Percentiles rank a stretch among this genome's conserved stretches.
phyloP scores from a whole-genome alignment of 1,140 invertebrate genomes.

The Temnothorax longispinosus region DNA sequence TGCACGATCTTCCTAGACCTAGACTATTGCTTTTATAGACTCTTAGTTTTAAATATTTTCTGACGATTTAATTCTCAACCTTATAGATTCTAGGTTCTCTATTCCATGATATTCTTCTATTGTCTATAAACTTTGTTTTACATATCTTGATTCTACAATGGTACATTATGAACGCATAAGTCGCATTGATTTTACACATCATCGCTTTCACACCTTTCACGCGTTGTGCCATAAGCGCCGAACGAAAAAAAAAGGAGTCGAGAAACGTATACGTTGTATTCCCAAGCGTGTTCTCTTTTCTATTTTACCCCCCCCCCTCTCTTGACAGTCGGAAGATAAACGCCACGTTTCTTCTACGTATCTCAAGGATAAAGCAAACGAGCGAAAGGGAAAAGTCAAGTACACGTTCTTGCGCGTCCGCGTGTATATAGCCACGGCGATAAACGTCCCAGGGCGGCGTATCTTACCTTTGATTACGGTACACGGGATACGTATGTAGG shows the following conservation, averaged over 20 bases:
- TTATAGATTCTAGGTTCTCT: neutral
- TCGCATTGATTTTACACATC: neutral
- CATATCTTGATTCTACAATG: neutral
- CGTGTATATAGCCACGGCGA: conserved; percentile 27
- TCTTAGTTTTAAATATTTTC: neutral
- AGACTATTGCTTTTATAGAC: neutral
- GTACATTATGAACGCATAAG: neutral
- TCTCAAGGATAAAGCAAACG: conserved; percentile 15
- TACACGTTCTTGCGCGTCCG: conserved; percentile 28
- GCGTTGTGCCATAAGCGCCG: neutral
- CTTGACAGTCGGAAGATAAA: conserved; percentile 11
- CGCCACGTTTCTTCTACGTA: conserved; percentile 11
- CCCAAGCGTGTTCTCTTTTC: conserved; percentile 1
- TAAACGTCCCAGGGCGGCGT: conserved; percentile 50
- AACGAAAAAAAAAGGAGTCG: neutral
- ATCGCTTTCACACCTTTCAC: neutral
- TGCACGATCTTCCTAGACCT: neutral
- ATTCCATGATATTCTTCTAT: neutral
- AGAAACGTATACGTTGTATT: neutral
- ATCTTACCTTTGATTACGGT: conserved; percentile 64
- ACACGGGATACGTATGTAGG: conserved; percentile 70
- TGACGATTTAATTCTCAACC: neutral
- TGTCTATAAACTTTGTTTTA: neutral
- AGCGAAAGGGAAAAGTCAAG: conserved; percentile 45
- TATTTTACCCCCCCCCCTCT: neutral